These are phyloP conservation scores for Xestia c-nigrum DNA, from an alignment of 2,888 invertebrate genomes.

Conservation along the genomic window DNA sequence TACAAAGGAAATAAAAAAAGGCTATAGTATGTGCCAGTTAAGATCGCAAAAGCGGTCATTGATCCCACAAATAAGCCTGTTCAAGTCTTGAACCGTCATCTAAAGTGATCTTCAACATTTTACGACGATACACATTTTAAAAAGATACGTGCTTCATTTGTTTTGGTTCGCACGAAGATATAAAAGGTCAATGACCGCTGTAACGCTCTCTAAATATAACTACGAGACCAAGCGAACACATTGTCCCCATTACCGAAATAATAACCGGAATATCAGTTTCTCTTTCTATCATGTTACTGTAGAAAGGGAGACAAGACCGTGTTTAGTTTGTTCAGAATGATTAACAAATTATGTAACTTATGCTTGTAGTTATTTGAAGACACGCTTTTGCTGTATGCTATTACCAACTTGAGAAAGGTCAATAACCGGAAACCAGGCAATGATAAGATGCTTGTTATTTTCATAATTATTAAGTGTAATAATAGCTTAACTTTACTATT, in stretches of 20 bases:
- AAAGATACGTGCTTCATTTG: too few species aligned
- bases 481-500: too few species aligned
- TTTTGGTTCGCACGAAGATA: too few species aligned
- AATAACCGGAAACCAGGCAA: neutral
- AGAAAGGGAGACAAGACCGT: slow-evolving; percentile 8
- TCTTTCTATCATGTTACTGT: neutral
- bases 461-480: too few species aligned
- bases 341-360: neutral
- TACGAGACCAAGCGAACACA: neutral
- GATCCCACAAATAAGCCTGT: too few species aligned
- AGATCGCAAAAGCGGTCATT: too few species aligned
- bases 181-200: too few species aligned
- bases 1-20: too few species aligned
- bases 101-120: too few species aligned
- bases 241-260: slow-evolving; percentile 20
- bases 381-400: neutral
- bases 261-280: slow-evolving; percentile 16
- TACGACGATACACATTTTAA: too few species aligned
- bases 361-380: neutral
- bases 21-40: too few species aligned
- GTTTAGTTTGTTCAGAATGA: slow-evolving; percentile 2
- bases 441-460: neutral
- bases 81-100: too few species aligned
- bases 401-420: neutral
- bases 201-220: neutral